Evolutionary conservation across 2,888 invertebrate genomes (phyloP), one percentile per base, ranked within the genome.

Genomic region (Chrysomela aeneicollis): DNA sequence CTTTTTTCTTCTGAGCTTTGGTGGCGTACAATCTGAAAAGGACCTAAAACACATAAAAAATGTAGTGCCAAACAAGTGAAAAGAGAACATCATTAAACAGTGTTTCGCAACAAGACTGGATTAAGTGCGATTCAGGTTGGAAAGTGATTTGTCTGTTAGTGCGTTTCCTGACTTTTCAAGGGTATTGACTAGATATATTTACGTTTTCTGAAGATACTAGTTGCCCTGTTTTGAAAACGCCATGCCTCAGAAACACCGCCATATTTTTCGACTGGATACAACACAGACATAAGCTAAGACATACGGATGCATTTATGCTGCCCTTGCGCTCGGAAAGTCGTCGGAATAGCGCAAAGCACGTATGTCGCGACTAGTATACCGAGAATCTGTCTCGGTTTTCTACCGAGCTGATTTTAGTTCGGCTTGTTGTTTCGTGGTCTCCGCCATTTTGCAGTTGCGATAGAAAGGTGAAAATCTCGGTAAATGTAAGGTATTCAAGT

Each of bases 401-500:
- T 78, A 77, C 84, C 86, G 85, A 79, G 87, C 86, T 86, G 86
- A 86, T 82, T 74, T 82, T 88, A 87, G 87, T 88, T 89, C 89
- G 88, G 90, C 90, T 90, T 90, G 90, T 90, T 90, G 89, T 90
- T 74, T 72, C 73, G 72, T 74, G 87, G 89, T 90, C 87, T 90
- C 92, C 92, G 93, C 93, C 93, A 93, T 93, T 91, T 91, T 92
- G 90, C 90, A 89, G 90, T 92, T 92, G 91, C 92, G 76, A 92
- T 92, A 91, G 92, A 91, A 90, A 92, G 91, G 90, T 90, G 90
- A 90, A 90, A 90, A 90, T 89, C 87, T 74, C 88, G 86, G 87
- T 88, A 87, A 87, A 88, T 88, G 88, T 86, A 85, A 86, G 85
- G 85, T 86, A 73, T 86, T 85, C 87, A 86, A 86, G 86, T 86